phyloP scores from a whole-genome alignment of 2,113 vertebrate species.

The Ginglymostoma cirratum region DNA sequence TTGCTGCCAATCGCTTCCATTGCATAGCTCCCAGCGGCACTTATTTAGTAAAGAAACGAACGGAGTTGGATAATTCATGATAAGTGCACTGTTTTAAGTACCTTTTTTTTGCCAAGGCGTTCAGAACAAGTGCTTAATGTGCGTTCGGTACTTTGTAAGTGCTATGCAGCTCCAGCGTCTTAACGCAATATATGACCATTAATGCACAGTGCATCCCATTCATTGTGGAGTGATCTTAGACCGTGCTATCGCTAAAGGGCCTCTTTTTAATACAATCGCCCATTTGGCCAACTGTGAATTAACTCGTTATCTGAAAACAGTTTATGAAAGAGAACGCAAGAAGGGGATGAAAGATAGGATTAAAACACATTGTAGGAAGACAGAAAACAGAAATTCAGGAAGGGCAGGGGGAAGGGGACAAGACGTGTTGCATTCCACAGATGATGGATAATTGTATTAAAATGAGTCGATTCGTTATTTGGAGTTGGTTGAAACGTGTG shows the following conservation, averaged over 20 bases:
- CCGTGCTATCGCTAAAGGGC: background rate
- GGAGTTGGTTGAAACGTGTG: background rate
- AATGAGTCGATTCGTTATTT: background rate
- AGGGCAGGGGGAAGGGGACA: background rate
- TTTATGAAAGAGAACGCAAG: background rate
- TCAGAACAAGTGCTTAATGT: slow-evolving; percentile 90
- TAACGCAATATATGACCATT: slow-evolving; percentile 57
- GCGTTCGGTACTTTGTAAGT: slow-evolving; percentile 78
- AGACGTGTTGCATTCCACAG: background rate
- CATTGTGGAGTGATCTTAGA: background rate
- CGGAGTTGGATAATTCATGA: background rate
- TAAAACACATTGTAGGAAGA: background rate
- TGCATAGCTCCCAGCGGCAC: slow-evolving; percentile 94
- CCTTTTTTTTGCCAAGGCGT: slow-evolving; percentile 69
- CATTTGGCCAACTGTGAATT: background rate
- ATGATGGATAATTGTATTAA: background rate
- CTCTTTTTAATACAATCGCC: background rate
- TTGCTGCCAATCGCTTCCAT: slow-evolving; percentile 86
- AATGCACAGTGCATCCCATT: background rate
- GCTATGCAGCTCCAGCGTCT: slow-evolving; percentile 64
- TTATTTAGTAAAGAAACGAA: slow-evolving; percentile 56
- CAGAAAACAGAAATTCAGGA: too few relatives aligned
- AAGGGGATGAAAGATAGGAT: background rate
- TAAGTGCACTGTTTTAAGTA: slow-evolving; percentile 64
- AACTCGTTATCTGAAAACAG: background rate